A percentile compares a stretch with the other conserved stretches of the same genome.
Evolutionary conservation across 2,888 invertebrate genomes (phyloP).

Genomic region (Sicus ferrugineus): DNA sequence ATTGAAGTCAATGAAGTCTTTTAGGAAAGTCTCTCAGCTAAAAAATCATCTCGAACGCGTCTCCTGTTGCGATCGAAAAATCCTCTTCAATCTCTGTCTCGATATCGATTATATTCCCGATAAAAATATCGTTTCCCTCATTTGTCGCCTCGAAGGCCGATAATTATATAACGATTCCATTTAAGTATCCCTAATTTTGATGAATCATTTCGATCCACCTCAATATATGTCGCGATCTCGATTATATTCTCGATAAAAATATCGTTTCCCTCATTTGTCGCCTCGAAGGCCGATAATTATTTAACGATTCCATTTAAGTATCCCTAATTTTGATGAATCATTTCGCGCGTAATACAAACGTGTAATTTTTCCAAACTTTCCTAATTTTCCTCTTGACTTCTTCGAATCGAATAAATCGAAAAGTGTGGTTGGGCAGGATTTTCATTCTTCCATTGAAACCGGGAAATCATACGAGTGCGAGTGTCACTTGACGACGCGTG

Average conservation of each 20-base stretch:
- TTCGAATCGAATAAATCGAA: slow-evolving; percentile 6
- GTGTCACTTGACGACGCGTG: slow-evolving; percentile 20
- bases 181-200: not conserved
- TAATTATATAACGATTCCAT: not conserved
- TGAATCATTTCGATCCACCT: not conserved
- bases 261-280: too few relatives aligned
- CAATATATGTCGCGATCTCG: too few relatives aligned
- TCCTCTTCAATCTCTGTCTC: too few relatives aligned
- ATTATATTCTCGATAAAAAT: too few relatives aligned
- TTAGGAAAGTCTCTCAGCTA: too few relatives aligned
- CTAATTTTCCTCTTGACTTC: slow-evolving; percentile 31
- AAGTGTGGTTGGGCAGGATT: not conserved
- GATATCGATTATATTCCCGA: too few relatives aligned
- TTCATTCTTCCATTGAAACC: not conserved
- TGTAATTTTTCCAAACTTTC: slow-evolving; percentile 4
- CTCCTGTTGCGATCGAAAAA: too few relatives aligned
- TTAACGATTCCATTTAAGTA: not conserved
- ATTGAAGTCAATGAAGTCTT: too few relatives aligned
- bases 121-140: too few relatives aligned
- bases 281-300: not conserved
- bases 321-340: not conserved
- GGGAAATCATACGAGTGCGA: not conserved
- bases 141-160: not conserved
- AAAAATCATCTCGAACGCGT: too few relatives aligned
- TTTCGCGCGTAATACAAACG: not conserved